phyloP scores from a whole-genome alignment of 2,113 vertebrate genomes.

The Columba livia region DNA sequence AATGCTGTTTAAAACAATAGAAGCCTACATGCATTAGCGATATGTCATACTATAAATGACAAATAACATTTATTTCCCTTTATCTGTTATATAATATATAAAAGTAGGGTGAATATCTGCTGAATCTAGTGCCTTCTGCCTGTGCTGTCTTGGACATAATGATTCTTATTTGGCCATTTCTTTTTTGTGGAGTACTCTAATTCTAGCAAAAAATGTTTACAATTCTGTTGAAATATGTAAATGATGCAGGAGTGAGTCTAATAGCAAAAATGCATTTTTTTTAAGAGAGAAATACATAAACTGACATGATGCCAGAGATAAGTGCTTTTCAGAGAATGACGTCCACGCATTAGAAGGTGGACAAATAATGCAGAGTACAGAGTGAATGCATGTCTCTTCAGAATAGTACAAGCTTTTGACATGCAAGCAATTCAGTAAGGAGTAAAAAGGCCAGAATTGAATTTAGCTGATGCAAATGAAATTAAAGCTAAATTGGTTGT shows the following conservation, averaged over 20 bases:
- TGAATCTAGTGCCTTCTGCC: not conserved
- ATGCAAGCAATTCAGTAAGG: not conserved
- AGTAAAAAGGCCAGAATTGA: constrained; percentile 41
- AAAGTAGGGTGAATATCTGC: not conserved
- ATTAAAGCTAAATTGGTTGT: constrained; percentile 73
- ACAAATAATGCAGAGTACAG: not conserved
- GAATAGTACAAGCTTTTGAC: constrained; percentile 43
- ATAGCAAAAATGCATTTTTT: not conserved
- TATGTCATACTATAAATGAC: not conserved
- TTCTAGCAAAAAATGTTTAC: not conserved
- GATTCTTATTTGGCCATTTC: not conserved
- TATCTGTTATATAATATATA: not conserved
- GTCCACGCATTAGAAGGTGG: not conserved
- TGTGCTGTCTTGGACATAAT: not conserved
- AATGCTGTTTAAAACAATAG: not conserved
- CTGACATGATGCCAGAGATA: not conserved
- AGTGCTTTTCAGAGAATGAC: constrained; percentile 2
- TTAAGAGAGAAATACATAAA: not conserved
- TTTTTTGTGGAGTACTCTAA: not conserved
- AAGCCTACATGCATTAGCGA: not conserved
- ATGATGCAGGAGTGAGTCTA: not conserved
- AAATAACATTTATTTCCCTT: not conserved
- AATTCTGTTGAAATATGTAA: not conserved
- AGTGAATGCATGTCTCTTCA: not conserved
- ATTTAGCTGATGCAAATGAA: constrained; percentile 70